Percentiles rank a stretch among this genome's conserved stretches.
Evolutionary conservation across 2,888 invertebrate species (phyloP).

Genomic region (Dynastes tityus): DNA sequence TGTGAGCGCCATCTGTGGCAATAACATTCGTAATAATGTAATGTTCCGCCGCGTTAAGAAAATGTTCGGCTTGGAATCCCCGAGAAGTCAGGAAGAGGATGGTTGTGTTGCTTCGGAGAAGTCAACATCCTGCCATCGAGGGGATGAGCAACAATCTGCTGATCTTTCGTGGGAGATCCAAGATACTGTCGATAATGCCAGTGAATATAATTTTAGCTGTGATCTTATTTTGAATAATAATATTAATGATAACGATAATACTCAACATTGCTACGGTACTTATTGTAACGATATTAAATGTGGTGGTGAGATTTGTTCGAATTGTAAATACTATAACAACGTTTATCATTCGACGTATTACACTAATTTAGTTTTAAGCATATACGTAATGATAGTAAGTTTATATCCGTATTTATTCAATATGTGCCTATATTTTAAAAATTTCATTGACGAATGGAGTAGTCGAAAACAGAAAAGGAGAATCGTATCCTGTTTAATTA

Average conservation of each 20-base stretch:
- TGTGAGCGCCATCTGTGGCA: slow-evolving; percentile 13
- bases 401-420: slow-evolving; percentile 64
- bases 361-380: slow-evolving; percentile 54
- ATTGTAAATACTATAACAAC: background rate
- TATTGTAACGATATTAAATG: slow-evolving; percentile 19
- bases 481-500: slow-evolving; percentile 33
- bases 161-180: background rate
- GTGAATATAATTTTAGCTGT: slow-evolving; percentile 50
- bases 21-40: slow-evolving; percentile 14
- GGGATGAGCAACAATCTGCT: background rate
- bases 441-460: slow-evolving; percentile 22
- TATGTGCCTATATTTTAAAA: slow-evolving; percentile 66
- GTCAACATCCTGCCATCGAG: background rate
- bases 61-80: slow-evolving; percentile 9
- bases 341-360: slow-evolving; percentile 18
- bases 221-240: slow-evolving; percentile 47
- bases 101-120: background rate
- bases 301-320: slow-evolving; percentile 24
- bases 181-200: slow-evolving; percentile 31
- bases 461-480: slow-evolving; percentile 40
- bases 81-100: background rate
- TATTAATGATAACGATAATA: slow-evolving; percentile 27
- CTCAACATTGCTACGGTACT: slow-evolving; percentile 35
- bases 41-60: slow-evolving; percentile 16
- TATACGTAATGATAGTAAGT: slow-evolving; percentile 58